Conservation (phyloP, 2,888 invertebrate genomes). For the Gymnosoma rotundatum region DNA sequence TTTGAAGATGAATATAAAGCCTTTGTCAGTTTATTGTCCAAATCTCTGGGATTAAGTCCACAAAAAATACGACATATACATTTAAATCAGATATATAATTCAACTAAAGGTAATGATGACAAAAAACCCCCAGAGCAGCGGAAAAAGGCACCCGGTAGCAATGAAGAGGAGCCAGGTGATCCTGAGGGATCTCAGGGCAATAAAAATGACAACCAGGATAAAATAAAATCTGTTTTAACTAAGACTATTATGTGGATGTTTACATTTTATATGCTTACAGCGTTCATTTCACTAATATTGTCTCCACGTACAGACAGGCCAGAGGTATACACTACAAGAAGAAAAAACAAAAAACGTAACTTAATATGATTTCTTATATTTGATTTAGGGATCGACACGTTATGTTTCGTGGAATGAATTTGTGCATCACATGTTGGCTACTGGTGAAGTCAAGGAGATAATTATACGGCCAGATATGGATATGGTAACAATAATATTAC, state of each 20-base stretch:
- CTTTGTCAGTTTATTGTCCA: slow-evolving; percentile 76
- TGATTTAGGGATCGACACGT: slow-evolving; percentile 81
- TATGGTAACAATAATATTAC: slow-evolving; percentile 91
- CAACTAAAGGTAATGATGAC: neutral
- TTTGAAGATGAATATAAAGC: slow-evolving; percentile 79
- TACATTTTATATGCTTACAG: slow-evolving; percentile 88
- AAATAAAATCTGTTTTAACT: slow-evolving; percentile 87
- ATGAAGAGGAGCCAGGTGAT: slow-evolving; percentile 6
- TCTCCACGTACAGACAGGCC: slow-evolving; percentile 87
- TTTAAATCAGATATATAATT: slow-evolving; percentile 65
- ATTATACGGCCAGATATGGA: slow-evolving; percentile 93
- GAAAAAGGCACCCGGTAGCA: neutral
- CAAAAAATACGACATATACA: slow-evolving; percentile 75
- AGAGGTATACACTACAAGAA: slow-evolving; percentile 83
- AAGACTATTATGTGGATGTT: slow-evolving; percentile 92
- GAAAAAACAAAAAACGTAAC: neutral
- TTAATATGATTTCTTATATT: neutral
- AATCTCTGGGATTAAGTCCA: slow-evolving; percentile 77
- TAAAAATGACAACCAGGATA: slow-evolving; percentile 86
- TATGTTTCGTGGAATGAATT: slow-evolving; percentile 99
- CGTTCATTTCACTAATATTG: slow-evolving; percentile 88
- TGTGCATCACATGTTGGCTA: slow-evolving; percentile 95
- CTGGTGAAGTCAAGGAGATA: slow-evolving; percentile 95
- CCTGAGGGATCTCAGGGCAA: slow-evolving; percentile 79
- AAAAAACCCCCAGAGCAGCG: slow-evolving; percentile 31